These are phyloP conservation scores for Tautogolabrus adspersus DNA, from an alignment of 2,113 vertebrate species.

Conservation along the genomic window DNA sequence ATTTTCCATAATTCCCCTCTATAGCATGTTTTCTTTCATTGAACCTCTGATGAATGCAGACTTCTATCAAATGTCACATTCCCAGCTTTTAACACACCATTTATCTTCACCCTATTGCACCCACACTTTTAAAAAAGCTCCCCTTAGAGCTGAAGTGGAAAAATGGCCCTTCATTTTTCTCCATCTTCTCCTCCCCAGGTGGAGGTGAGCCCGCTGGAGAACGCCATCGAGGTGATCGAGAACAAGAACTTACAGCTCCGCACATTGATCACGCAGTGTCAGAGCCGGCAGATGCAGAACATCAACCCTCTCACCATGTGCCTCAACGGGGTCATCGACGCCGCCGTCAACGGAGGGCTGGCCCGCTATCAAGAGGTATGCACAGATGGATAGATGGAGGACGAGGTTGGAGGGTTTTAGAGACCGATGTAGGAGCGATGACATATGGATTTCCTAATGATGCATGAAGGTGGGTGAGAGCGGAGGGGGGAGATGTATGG, in stretches of 20 bases:
- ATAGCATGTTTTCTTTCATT: too few species aligned
- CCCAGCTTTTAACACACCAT: background rate
- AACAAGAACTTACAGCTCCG: conserved; percentile 97
- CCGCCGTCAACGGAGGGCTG: conserved; percentile 97
- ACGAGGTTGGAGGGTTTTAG: conserved; percentile 40
- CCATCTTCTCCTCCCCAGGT: conserved; percentile 80
- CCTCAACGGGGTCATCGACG: conserved; percentile 98
- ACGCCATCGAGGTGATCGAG: conserved; percentile 97
- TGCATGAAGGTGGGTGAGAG: conserved; percentile 70
- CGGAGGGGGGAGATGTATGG: conserved; percentile 29
- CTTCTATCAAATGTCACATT: background rate
- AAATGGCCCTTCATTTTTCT: background rate
- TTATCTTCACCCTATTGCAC: background rate
- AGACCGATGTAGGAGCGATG: conserved; percentile 36
- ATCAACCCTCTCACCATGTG: conserved; percentile 99
- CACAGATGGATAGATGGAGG: conserved; percentile 36
- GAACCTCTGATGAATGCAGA: background rate
- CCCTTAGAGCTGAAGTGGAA: background rate
- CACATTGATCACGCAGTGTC: conserved; percentile 95
- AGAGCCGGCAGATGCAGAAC: conserved; percentile 96
- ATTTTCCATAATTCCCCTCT: background rate
- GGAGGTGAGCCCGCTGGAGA: conserved; percentile 98
- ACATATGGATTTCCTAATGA: conserved; percentile 69
- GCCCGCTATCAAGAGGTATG: conserved; percentile 97
- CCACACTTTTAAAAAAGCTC: background rate